Conservation (phyloP, 2,113 vertebrate genomes). For the Gila orcuttii region DNA sequence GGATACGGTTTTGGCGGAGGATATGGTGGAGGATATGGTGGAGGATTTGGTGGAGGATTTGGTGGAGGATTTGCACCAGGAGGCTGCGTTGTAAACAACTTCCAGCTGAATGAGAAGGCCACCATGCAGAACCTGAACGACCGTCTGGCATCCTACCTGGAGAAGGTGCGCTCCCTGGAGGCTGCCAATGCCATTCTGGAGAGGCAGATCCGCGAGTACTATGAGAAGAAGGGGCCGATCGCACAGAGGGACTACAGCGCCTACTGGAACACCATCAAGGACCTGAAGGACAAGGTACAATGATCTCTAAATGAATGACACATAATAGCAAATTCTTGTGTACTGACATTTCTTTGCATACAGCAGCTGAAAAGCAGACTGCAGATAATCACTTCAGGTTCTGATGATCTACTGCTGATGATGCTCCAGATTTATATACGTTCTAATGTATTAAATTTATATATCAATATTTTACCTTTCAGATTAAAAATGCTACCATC, state of each 20-base stretch:
- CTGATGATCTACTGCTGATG: not conserved
- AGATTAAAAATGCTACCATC: constrained; percentile 82
- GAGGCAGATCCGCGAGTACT: constrained; percentile 86
- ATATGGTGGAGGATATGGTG: constrained; percentile 32
- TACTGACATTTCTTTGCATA: not conserved
- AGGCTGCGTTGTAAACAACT: constrained; percentile 54
- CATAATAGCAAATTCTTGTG: no score
- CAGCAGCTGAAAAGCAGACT: not conserved
- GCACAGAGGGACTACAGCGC: constrained; percentile 81
- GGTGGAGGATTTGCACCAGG: constrained; percentile 53
- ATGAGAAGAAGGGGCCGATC: constrained; percentile 81
- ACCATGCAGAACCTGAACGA: constrained; percentile 96
- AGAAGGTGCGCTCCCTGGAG: constrained; percentile 88
- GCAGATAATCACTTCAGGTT: not conserved
- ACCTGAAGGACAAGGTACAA: constrained; percentile 86
- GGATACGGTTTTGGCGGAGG: constrained; percentile 60
- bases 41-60: constrained; percentile 7
- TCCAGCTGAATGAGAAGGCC: constrained; percentile 86
- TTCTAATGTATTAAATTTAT: not conserved
- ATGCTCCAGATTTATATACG: not conserved
- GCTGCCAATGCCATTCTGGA: constrained; percentile 85
- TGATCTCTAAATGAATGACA: not conserved
- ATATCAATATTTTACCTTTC: constrained; percentile 20
- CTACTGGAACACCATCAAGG: constrained; percentile 87
- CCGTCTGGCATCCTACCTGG: constrained; percentile 88